phyloP scores from a whole-genome alignment of 2,888 invertebrate genomes.

The Kuschelorhynchus macadamiae region DNA sequence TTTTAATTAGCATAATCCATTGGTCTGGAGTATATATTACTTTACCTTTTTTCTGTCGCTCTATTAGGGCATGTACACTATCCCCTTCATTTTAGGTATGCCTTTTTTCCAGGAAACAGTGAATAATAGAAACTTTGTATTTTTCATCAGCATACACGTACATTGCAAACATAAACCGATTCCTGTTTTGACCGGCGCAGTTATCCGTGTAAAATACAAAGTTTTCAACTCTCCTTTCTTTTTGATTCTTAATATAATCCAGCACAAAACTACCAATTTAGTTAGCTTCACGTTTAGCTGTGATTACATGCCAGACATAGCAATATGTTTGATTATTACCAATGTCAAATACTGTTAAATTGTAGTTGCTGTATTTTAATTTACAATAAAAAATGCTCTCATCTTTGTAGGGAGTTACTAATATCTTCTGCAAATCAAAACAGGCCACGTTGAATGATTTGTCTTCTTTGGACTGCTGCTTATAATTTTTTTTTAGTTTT shows the following conservation, averaged over 20 bases:
- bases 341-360: constrained; percentile 12
- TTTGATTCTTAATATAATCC: constrained; percentile 28
- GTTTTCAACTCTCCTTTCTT: constrained; percentile 34
- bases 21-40: constrained; percentile 44
- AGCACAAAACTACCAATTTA: constrained; percentile 25
- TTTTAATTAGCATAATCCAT: constrained; percentile 42
- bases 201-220: constrained; percentile 38
- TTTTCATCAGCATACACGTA: constrained; percentile 28
- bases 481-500: neutral
- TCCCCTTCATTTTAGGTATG: constrained; percentile 49
- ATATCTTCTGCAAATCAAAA: constrained; percentile 25
- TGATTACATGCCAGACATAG: constrained; percentile 3
- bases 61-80: constrained; percentile 47
- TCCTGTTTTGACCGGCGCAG: constrained; percentile 43
- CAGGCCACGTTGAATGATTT: constrained; percentile 27
- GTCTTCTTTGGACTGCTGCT: constrained; percentile 11
- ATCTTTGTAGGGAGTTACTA: constrained; percentile 24
- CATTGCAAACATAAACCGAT: constrained; percentile 44
- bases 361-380: constrained; percentile 22
- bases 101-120: constrained; percentile 39
- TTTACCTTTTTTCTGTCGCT: constrained; percentile 40
- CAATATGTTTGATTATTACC: constrained; percentile 10
- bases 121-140: constrained; percentile 16
- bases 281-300: constrained; percentile 10
- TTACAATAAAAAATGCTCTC: constrained; percentile 27